Percentiles rank a stretch among this genome's conserved stretches.
phyloP scores from a whole-genome alignment of 2,113 vertebrate species.

The Ciconia stormi region DNA sequence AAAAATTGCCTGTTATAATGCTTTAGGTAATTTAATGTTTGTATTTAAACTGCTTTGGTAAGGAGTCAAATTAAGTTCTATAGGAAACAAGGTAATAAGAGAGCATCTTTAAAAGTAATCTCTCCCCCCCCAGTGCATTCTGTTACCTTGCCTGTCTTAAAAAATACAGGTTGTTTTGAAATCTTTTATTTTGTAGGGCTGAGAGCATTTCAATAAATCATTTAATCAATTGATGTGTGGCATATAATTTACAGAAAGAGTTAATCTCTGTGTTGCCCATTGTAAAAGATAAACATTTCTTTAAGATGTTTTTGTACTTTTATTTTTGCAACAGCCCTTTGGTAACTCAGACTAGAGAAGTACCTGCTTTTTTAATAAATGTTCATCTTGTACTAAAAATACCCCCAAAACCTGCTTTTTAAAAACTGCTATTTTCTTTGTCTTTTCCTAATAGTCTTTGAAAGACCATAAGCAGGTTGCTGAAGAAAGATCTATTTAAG shows the following conservation, averaged over 20 bases:
- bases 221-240: neutral
- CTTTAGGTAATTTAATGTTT: neutral
- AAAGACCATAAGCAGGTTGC: neutral
- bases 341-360: neutral
- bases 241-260: neutral
- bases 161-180: neutral
- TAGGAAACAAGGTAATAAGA: neutral
- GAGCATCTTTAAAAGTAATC: neutral
- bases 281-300: neutral
- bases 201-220: neutral
- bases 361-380: neutral
- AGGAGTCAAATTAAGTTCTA: neutral
- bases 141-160: neutral
- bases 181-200: neutral
- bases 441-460: conserved; percentile 6
- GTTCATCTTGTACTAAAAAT: neutral
- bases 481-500: neutral
- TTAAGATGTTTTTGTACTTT: neutral
- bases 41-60: neutral
- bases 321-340: neutral
- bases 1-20: neutral
- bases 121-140: neutral
- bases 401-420: neutral
- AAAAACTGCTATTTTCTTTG: neutral
- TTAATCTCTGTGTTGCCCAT: neutral